Base-by-base conservation (phyloP, 2,113 vertebrate genomes). In the Myotis brandtii region DNA sequence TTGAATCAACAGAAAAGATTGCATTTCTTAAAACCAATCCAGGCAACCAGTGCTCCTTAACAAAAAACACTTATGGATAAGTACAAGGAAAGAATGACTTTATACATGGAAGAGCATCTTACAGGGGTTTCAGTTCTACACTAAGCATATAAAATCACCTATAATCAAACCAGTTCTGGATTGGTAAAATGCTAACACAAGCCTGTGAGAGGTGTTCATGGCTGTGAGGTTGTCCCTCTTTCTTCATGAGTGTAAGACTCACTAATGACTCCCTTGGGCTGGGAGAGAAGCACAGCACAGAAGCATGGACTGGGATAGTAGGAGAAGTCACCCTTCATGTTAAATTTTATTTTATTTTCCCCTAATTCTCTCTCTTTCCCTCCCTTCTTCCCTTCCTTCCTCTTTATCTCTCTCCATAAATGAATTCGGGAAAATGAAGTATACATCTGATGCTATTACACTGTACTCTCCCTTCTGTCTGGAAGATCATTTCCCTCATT, bases 1-100 rank as follows among this genome's bases (percentile, higher is more conserved):
- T 84, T 2, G 23, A 96, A 95, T 95, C 95, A 84, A 86, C 83
- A 93, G 81, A 70, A 93, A 95, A 18, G 75, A 92, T 89, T 54
- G 43, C 69, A 96, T 91, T 93, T 95, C 77, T 83, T 81, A 88
- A 92, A 94, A 54, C 23, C 66, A 86, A 46, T 59, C 64, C 62
- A 72, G 66, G 67, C 59, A 90, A 76, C 43, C 18, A 52, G 34
- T 48, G 92, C 81, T 86, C 81, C 91, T 94, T 84, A 92, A 96
- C 9, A 1, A 70, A 90, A 50, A 50, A 16, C 14, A 14, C 37
- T 40, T 32, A 23, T 62, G 48, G 25, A 8, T 32, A 64, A 82
- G 20, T 46, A 66, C 0, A 0, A 23, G 62, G 32, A 14, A 54
- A 32, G 66, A 85, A 95, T 27, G 52, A 6, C 40, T 85, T 66